Evolutionary conservation across 35 echinoderm and acorn worm species (phyloP).

Genomic region (Apostichopus japonicus): DNA sequence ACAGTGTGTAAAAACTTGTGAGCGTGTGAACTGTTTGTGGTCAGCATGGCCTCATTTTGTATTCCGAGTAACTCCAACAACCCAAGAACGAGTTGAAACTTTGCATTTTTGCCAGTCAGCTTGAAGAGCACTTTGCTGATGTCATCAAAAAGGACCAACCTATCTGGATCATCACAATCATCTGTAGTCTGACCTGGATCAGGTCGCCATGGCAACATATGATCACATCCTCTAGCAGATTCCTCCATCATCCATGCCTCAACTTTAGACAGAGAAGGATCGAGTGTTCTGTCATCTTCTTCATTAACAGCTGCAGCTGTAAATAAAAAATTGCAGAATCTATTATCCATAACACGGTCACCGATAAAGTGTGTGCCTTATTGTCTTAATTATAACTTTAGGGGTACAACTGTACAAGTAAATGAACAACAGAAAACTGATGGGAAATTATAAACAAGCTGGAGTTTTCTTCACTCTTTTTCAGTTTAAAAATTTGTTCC

Average conservation of each 20-base stretch:
- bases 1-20: slow-evolving; percentile 5
- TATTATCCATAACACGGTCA: too few relatives aligned
- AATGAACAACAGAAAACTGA: too few relatives aligned
- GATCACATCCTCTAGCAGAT: slow-evolving; percentile 56
- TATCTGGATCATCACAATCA: slow-evolving; percentile 98
- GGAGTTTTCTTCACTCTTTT: too few relatives aligned
- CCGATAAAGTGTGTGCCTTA: too few relatives aligned
- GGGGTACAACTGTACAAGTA: too few relatives aligned
- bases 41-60: neutral
- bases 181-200: slow-evolving; percentile 80
- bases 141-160: slow-evolving; percentile 95
- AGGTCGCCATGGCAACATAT: slow-evolving; percentile 90
- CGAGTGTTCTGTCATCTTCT: slow-evolving; percentile 61
- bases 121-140: slow-evolving; percentile 84
- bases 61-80: slow-evolving; percentile 90
- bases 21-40: neutral
- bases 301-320: neutral
- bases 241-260: slow-evolving; percentile 86
- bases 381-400: too few relatives aligned
- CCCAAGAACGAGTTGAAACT: slow-evolving; percentile 65
- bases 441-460: too few relatives aligned
- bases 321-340: neutral
- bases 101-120: slow-evolving; percentile 45
- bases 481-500: too few relatives aligned
- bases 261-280: slow-evolving; percentile 45